phyloP scores from a whole-genome alignment of 2,113 vertebrate genomes.

The Hippolais icterina region DNA sequence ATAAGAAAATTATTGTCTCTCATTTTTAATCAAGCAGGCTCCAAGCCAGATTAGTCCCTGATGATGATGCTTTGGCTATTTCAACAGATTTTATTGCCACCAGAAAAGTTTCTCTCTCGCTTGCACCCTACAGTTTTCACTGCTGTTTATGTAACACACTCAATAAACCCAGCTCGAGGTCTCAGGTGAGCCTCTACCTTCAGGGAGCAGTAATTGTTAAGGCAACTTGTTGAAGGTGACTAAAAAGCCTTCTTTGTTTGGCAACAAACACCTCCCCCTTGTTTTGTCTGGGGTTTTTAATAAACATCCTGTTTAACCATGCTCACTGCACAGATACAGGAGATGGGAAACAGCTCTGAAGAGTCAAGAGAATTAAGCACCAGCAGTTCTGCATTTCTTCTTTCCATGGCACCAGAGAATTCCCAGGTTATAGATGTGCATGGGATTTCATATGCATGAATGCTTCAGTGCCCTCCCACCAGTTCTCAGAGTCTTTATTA shows the following conservation, averaged over 20 bases:
- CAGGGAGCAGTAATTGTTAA: neutral
- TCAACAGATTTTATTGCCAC: neutral
- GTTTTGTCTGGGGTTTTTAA: neutral
- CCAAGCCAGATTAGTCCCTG: conserved; percentile 20
- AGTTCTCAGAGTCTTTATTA: conserved; percentile 62
- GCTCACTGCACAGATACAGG: neutral
- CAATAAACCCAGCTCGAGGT: neutral
- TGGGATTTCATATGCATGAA: conserved; percentile 59
- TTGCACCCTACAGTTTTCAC: neutral
- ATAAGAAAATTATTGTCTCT: conserved; percentile 51
- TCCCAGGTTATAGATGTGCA: conserved; percentile 23
- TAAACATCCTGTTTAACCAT: neutral
- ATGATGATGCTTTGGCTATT: neutral
- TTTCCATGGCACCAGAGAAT: conserved; percentile 24
- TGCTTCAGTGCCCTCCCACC: conserved; percentile 62
- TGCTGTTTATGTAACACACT: neutral
- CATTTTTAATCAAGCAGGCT: conserved; percentile 60
- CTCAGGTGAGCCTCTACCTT: neutral
- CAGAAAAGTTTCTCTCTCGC: neutral
- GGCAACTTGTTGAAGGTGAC: neutral
- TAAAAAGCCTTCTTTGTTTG: neutral
- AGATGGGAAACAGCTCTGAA: neutral
- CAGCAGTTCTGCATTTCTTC: neutral
- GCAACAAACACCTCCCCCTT: neutral
- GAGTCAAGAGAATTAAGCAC: neutral